phyloP scores from a whole-genome alignment of 1,140 invertebrate genomes.

The Catajapyx aquilonaris region DNA sequence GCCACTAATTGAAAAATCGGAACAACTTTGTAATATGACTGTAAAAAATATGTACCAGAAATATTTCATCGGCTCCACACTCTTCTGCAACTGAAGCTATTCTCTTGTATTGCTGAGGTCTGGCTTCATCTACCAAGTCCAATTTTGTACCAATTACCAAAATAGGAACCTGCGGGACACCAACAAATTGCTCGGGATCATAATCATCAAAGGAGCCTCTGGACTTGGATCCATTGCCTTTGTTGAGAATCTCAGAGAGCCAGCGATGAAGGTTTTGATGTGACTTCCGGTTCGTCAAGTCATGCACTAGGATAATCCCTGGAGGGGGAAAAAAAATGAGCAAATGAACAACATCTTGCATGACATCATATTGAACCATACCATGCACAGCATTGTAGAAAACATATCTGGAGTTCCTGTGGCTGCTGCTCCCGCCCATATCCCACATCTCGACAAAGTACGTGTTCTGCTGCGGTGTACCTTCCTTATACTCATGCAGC shows the following conservation, averaged over 20 bases:
- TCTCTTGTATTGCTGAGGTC: conserved; percentile 35
- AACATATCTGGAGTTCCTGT: conserved; percentile 72
- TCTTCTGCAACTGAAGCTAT: conserved; percentile 65
- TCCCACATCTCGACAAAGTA: conserved; percentile 95
- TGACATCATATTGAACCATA: conserved; percentile 17
- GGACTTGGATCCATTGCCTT: conserved; percentile 32
- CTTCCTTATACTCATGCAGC: conserved; percentile 87
- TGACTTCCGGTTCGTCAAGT: conserved; percentile 88
- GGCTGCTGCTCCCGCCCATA: conserved; percentile 78
- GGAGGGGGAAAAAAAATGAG: conserved; percentile 19
- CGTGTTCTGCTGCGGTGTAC: conserved; percentile 68
- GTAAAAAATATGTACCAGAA: conserved; percentile 34
- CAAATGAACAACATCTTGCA: no score
- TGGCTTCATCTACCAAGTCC: conserved; percentile 53
- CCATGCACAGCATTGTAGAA: conserved; percentile 88
- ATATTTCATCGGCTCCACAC: conserved; percentile 83
- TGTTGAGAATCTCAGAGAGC: conserved; percentile 73
- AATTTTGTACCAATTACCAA: conserved; percentile 83
- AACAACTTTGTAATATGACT: no score
- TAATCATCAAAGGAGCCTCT: conserved; percentile 36
- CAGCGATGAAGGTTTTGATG: conserved; percentile 82
- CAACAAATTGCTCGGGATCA: conserved; percentile 80
- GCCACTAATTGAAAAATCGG: no score
- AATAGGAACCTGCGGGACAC: conserved; percentile 64
- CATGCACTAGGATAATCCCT: conserved; percentile 87